A percentile compares a stretch with the other conserved stretches of the same genome.
phyloP scores from a whole-genome alignment of 2,888 invertebrate genomes.

The Elaeidobius kamerunicus region DNA sequence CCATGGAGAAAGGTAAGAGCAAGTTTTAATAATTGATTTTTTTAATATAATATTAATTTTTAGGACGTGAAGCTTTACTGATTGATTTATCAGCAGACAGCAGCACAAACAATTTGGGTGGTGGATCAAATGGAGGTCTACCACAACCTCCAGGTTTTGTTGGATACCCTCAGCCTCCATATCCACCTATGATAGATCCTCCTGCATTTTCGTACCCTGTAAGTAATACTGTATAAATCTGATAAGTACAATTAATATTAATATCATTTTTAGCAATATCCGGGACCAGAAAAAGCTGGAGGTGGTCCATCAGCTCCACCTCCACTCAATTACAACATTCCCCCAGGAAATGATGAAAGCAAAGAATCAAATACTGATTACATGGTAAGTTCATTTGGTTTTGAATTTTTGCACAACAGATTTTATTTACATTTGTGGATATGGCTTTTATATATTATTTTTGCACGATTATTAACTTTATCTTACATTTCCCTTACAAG shows the following conservation, averaged over 20 bases:
- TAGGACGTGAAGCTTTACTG: conserved; percentile 59
- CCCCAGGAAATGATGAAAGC: conserved; percentile 56
- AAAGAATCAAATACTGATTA: conserved; percentile 65
- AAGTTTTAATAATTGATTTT: conserved; percentile 3
- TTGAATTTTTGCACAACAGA: background rate
- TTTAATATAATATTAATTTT: conserved; percentile 25
- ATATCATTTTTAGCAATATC: conserved; percentile 7
- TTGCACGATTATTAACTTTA: too few species aligned
- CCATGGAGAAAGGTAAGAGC: conserved; percentile 58
- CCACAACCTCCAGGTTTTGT: conserved; percentile 79
- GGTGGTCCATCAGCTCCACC: conserved; percentile 42
- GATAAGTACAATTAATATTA: conserved; percentile 25
- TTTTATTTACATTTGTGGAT: conserved; percentile 2
- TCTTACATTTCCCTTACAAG: too few species aligned
- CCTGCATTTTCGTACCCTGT: conserved; percentile 68
- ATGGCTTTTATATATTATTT: background rate
- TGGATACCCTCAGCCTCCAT: conserved; percentile 72
- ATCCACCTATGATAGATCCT: conserved; percentile 54
- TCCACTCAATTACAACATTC: conserved; percentile 66
- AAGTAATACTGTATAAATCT: conserved; percentile 36
- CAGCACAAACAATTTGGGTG: conserved; percentile 57
- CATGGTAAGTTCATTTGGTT: conserved; percentile 44
- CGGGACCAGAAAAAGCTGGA: conserved; percentile 31
- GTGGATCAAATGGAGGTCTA: conserved; percentile 51
- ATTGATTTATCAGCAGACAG: conserved; percentile 58